Evolutionary conservation across 2,113 vertebrate species (phyloP).

Genomic region (Calonectris borealis): DNA sequence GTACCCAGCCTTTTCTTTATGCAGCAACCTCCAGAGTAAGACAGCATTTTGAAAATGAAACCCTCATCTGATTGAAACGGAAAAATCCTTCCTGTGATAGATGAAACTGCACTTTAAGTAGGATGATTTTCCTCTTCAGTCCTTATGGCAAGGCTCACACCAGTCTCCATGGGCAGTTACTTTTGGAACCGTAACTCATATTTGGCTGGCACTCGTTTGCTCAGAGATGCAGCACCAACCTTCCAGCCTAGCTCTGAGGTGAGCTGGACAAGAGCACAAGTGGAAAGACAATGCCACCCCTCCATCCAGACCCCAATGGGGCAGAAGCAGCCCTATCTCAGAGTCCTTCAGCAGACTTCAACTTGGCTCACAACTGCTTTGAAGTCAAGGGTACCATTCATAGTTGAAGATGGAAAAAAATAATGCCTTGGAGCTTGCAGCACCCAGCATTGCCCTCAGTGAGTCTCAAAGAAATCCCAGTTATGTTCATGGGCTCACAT

Average conservation of each 20-base stretch:
- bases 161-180: rapidly evolving
- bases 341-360: not conserved
- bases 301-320: rapidly evolving
- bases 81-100: not conserved
- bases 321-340: not conserved
- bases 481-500: not conserved
- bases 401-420: not conserved
- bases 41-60: not conserved
- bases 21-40: not conserved
- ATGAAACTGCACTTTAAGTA: not conserved
- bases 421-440: not conserved
- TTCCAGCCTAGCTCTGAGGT: not conserved
- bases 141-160: not conserved
- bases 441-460: rapidly evolving
- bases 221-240: not conserved
- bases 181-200: rapidly evolving
- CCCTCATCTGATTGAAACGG: not conserved
- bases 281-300: not conserved
- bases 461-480: not conserved
- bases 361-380: not conserved
- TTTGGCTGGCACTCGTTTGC: rapidly evolving
- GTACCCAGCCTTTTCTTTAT: not conserved
- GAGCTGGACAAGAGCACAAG: not conserved
- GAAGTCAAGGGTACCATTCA: not conserved
- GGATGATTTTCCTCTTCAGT: not conserved